phyloP scores from a whole-genome alignment of 1,140 invertebrate genomes.

The Theocolax elegans region DNA sequence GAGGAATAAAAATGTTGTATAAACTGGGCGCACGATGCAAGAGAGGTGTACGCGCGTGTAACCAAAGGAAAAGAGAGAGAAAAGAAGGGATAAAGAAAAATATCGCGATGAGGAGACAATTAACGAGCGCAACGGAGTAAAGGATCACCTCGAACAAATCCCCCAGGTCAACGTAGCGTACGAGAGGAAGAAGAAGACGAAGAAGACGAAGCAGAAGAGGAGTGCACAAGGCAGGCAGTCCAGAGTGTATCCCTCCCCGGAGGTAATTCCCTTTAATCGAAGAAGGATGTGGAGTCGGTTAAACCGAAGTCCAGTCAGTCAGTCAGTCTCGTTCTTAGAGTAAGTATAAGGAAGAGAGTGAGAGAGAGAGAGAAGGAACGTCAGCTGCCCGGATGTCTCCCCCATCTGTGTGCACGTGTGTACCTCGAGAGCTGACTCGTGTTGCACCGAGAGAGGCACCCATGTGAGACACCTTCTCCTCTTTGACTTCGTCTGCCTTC shows the following conservation, averaged over 20 bases:
- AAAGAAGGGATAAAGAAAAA: neutral
- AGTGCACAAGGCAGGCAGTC: too few species aligned
- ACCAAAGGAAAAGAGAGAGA: neutral
- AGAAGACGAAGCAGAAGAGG: neutral
- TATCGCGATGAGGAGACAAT: conserved; percentile 20
- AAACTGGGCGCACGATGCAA: too few species aligned
- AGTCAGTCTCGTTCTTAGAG: conserved; percentile 63
- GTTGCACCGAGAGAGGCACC: conserved; percentile 64
- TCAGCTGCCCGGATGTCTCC: conserved; percentile 69
- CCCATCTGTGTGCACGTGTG: conserved; percentile 60
- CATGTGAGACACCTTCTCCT: conserved; percentile 68
- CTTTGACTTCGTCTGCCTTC: conserved; percentile 21
- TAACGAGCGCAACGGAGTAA: conserved; percentile 27
- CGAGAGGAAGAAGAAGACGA: neutral
- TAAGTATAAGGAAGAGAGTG: neutral
- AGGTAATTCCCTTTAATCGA: conserved; percentile 68
- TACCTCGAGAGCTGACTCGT: conserved; percentile 51
- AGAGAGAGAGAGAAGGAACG: conserved; percentile 47
- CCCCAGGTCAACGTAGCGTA: conserved; percentile 17
- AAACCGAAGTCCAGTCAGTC: conserved; percentile 67
- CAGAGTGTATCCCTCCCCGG: conserved; percentile 36
- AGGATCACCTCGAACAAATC: conserved; percentile 21
- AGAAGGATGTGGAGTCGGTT: conserved; percentile 69
- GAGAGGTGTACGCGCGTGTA: too few species aligned
- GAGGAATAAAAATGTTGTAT: too few species aligned